These are phyloP conservation scores for Agrilus biguttatus DNA, from an alignment of 2,888 invertebrate species.

Conservation along the genomic window DNA sequence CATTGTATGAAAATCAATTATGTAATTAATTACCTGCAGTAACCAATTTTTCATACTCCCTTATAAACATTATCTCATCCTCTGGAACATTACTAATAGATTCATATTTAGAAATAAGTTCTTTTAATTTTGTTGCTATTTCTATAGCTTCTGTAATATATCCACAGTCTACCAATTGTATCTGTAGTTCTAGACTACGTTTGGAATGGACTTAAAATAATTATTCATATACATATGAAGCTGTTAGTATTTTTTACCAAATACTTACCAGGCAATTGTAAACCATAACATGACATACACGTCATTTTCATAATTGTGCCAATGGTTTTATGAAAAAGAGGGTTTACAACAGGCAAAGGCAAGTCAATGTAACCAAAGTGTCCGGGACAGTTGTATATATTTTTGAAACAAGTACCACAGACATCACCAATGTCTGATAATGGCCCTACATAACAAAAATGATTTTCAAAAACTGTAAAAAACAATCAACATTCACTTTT, in stretches of 20 bases:
- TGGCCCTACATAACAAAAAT: constrained; percentile 32
- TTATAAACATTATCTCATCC: constrained; percentile 13
- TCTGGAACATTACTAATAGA: constrained; percentile 19
- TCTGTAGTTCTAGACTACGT: constrained; percentile 42
- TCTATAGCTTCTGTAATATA: constrained; percentile 58
- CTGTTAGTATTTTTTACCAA: not conserved
- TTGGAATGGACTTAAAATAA: constrained; percentile 25
- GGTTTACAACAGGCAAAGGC: constrained; percentile 80
- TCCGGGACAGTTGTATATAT: constrained; percentile 61
- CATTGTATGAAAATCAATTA: not conserved
- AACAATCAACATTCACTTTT: not conserved
- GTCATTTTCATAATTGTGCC: constrained; percentile 50
- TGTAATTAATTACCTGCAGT: constrained; percentile 8
- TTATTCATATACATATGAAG: not conserved
- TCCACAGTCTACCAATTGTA: constrained; percentile 59
- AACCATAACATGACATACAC: constrained; percentile 54
- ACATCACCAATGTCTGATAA: constrained; percentile 46
- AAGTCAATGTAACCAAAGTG: constrained; percentile 92
- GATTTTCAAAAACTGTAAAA: constrained; percentile 1
- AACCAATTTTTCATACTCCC: constrained; percentile 20
- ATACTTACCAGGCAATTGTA: constrained; percentile 40
- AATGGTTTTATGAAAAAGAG: constrained; percentile 67
- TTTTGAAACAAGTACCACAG: constrained; percentile 68
- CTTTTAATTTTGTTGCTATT: constrained; percentile 24
- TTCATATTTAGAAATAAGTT: constrained; percentile 14